Percentiles rank a stretch among this genome's conserved stretches.
Evolutionary conservation across 2,888 invertebrate genomes (phyloP).

Genomic region (Ethmia dodecea): DNA sequence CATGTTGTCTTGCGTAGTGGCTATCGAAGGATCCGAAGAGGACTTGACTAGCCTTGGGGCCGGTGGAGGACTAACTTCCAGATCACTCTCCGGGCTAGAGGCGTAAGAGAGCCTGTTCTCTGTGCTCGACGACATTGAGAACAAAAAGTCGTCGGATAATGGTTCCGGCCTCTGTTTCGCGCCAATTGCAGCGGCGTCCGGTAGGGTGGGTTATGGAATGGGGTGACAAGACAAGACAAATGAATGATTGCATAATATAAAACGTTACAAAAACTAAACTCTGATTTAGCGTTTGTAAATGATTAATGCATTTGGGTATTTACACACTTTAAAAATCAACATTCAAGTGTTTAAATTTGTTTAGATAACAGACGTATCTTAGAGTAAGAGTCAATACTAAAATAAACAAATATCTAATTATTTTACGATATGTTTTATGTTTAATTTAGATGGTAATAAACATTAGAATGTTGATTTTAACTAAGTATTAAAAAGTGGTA

Average conservation of each 20-base stretch:
- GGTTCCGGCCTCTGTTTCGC: conserved; percentile 92
- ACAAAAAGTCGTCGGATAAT: conserved; percentile 98
- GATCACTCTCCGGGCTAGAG: conserved; percentile 96
- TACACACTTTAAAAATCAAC: conserved; percentile 51
- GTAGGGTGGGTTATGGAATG: conserved; percentile 73
- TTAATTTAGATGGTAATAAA: no score
- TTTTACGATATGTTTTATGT: no score
- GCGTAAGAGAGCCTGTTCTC: conserved; percentile 94
- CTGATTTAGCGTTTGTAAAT: conserved; percentile 60
- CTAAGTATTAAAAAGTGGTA: conserved; percentile 44
- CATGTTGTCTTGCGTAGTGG: conserved; percentile 93
- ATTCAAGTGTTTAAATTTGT: conserved; percentile 30
- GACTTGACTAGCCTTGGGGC: conserved; percentile 87
- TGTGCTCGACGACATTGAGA: conserved; percentile 93
- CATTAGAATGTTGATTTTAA: conserved; percentile 36
- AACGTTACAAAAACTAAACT: conserved; percentile 58
- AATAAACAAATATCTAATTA: no score
- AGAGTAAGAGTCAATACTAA: no score
- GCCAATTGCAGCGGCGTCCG: conserved; percentile 46
- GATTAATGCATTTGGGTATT: conserved; percentile 51
- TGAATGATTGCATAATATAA: conserved; percentile 71
- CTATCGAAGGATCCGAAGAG: conserved; percentile 96
- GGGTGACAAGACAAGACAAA: conserved; percentile 76
- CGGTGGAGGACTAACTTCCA: conserved; percentile 88
- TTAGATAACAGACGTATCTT: background rate